Conservation (phyloP, 2,888 invertebrate species). For the Epiblema foenella region DNA sequence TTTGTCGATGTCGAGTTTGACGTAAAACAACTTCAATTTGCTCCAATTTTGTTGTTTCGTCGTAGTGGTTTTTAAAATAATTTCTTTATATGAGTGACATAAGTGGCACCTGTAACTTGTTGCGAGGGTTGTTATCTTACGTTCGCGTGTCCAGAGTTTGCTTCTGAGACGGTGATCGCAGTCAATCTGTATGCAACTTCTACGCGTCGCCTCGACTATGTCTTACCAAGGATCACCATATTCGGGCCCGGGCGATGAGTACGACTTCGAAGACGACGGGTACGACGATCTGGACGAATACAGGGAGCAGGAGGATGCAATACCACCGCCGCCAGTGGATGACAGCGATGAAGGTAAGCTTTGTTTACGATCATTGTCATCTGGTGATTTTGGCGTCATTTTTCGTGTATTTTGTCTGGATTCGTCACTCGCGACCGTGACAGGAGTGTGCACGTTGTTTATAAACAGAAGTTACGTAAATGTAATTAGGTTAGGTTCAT, state of each 20-base stretch:
- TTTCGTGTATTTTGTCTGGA: constrained; percentile 54
- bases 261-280: constrained; percentile 90
- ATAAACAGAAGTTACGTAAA: constrained; percentile 69
- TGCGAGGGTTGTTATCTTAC: constrained; percentile 58
- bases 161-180: constrained; percentile 73
- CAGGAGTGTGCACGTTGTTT: constrained; percentile 48
- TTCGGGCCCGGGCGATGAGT: constrained; percentile 88
- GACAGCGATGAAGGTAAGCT: constrained; percentile 84
- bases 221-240: constrained; percentile 88
- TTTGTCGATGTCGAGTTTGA: constrained; percentile 71
- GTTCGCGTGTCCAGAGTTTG: constrained; percentile 65
- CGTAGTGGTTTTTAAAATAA: constrained; percentile 62
- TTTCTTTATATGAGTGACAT: constrained; percentile 76
- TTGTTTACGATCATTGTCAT: constrained; percentile 72
- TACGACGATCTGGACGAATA: constrained; percentile 89
- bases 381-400: constrained; percentile 65
- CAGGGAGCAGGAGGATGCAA: constrained; percentile 85
- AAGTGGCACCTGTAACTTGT: constrained; percentile 64
- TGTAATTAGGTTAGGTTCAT: constrained; percentile 60
- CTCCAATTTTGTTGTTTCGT: constrained; percentile 70
- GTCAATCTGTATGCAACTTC: constrained; percentile 83
- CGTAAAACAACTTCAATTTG: constrained; percentile 77
- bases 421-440: constrained; percentile 50
- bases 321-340: constrained; percentile 85
- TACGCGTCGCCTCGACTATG: constrained; percentile 85